These are phyloP conservation scores for Eurytemora carolleeae DNA, from an alignment of 1,140 invertebrate species.

Conservation along the genomic window DNA sequence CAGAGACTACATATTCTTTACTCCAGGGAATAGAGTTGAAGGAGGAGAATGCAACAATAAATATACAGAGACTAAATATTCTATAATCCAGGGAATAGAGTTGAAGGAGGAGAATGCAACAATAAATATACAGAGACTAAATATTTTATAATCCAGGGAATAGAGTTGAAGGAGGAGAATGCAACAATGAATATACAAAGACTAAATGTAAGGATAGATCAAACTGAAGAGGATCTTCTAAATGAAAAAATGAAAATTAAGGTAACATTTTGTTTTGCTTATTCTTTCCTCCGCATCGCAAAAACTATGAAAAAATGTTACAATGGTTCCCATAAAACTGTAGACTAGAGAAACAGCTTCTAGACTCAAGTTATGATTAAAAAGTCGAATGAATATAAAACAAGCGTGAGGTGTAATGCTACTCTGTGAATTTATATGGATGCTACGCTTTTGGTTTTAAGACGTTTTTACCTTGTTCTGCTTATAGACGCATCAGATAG, in stretches of 20 bases:
- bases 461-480: too few species aligned
- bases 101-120: constrained; percentile 3
- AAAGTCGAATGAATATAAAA: too few species aligned
- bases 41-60: not conserved
- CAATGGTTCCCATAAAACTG: not conserved
- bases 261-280: too few species aligned
- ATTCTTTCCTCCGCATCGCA: too few species aligned
- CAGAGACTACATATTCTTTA: not conserved
- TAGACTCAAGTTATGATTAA: too few species aligned
- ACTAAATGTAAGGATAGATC: constrained; percentile 9
- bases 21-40: not conserved
- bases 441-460: too few species aligned
- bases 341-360: not conserved
- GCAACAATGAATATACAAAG: constrained; percentile 9
- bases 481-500: too few species aligned
- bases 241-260: constrained; percentile 10
- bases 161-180: constrained; percentile 3
- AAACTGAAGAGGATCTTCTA: constrained; percentile 5
- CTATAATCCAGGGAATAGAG: not conserved
- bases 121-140: not conserved
- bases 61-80: not conserved
- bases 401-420: too few species aligned
- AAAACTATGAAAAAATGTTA: not conserved
- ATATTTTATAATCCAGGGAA: not conserved
- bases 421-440: too few species aligned